Evolutionary conservation across 2,113 vertebrate species (phyloP).

Genomic region (Daboia siamensis): DNA sequence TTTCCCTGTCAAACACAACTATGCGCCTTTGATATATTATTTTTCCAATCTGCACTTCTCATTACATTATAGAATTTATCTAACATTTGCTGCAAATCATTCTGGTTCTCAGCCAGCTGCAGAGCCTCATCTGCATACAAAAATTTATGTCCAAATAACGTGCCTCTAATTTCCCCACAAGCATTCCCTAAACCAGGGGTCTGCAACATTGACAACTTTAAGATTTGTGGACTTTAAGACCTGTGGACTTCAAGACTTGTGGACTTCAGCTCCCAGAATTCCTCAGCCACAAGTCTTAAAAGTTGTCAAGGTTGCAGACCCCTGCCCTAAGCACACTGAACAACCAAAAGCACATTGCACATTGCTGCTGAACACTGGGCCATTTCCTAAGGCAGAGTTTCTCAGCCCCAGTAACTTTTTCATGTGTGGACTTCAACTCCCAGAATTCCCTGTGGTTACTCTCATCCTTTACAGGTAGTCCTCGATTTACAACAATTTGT

Average conservation of each 20-base stretch:
- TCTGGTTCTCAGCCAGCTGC: neutral
- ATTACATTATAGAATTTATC: neutral
- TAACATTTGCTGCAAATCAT: neutral
- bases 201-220: no score
- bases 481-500: no score
- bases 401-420: neutral
- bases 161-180: neutral
- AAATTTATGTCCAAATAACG: neutral
- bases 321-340: neutral
- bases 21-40: neutral
- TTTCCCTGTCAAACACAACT: neutral
- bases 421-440: neutral
- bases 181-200: neutral
- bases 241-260: no score
- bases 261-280: no score
- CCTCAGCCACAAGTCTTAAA: no score
- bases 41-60: neutral
- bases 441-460: neutral
- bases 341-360: neutral
- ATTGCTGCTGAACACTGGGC: neutral
- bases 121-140: neutral
- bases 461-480: neutral
- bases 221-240: no score
- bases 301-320: no score
- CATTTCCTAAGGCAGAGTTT: neutral